Base-by-base conservation (phyloP, 1,140 invertebrate genomes). In the Brachionus calyciflorus region DNA sequence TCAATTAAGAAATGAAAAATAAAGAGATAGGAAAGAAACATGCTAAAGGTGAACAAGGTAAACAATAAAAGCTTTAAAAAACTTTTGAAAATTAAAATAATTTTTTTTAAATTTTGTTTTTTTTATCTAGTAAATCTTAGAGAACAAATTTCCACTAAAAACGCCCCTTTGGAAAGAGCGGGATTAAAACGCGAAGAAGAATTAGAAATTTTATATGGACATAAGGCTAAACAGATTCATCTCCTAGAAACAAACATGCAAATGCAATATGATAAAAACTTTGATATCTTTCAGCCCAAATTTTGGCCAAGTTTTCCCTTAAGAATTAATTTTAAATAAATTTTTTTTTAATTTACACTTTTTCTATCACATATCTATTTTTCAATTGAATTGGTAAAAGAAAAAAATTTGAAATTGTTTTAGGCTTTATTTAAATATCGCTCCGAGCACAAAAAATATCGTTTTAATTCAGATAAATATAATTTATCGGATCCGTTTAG, bases 301-400 rank as follows among this genome's bases (percentile, higher is more conserved):
- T 65, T 24, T 65, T 65, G 60, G 60, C 60, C 60, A 44, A 65
- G 60, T 28, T 44, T 65, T 26, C 60, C 60, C 3, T 26, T 65
- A 17, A 17, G 40, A 26, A 65, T 65, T 26, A 65, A 65, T 30
- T 65, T 65, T 26, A n/a, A 44, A 21, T 65, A 26, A 46, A 65
- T 19, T 14, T 63, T 63, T 63, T 41, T 14, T 46, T n/a, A n/a
- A n/a, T n/a, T n/a, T n/a, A n/a, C n/a, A n/a, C n/a, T n/a, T n/a
- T n/a, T n/a, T n/a, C n/a, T n/a, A n/a, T n/a, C n/a, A n/a, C n/a
- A n/a, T n/a, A n/a, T n/a, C n/a, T n/a, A n/a, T n/a, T n/a, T n/a
- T n/a, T n/a, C n/a, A n/a, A n/a, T n/a, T n/a, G n/a, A n/a, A n/a
- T n/a, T n/a, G n/a, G n/a, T n/a, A n/a, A n/a, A n/a, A n/a, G n/a